Evolutionary conservation across 2,797 vertebrate species (phyloP).

Genomic region (Linurgus olivaceus): DNA sequence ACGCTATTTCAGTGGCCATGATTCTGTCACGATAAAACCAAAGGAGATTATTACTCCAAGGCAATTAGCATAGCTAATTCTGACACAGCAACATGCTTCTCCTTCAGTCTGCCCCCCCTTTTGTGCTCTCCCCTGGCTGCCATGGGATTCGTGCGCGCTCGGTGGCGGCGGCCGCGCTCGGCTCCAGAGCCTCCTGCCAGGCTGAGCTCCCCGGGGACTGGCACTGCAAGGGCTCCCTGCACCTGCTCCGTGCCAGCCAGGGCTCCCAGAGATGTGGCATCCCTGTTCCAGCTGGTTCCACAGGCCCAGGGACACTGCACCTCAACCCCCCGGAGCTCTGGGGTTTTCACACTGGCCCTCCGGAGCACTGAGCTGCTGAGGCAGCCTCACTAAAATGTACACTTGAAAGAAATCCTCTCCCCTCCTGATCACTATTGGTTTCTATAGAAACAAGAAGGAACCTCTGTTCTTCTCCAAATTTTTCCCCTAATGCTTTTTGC

Average conservation of each 20-base stretch:
- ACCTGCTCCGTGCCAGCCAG: not conserved
- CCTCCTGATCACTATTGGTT: slow-evolving; percentile 74
- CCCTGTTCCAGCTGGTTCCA: not conserved
- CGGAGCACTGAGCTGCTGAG: slow-evolving; percentile 18
- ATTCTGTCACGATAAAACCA: not conserved
- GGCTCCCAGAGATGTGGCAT: not conserved
- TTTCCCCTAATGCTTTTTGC: slow-evolving; percentile 69
- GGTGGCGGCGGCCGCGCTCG: not conserved
- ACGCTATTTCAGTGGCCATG: not conserved
- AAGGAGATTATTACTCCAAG: not conserved
- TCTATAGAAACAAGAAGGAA: slow-evolving; percentile 82
- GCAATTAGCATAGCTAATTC: slow-evolving; percentile 19
- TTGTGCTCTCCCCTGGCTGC: not conserved
- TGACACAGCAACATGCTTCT: not conserved
- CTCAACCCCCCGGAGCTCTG: not conserved
- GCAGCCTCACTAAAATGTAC: slow-evolving; percentile 55
- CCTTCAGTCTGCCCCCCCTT: not conserved
- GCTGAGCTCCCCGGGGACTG: not conserved
- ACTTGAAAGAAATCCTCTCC: slow-evolving; percentile 74
- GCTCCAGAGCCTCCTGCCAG: not conserved
- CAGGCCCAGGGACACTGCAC: not conserved
- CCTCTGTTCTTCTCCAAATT: slow-evolving; percentile 73
- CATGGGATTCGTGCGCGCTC: not conserved
- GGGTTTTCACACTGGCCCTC: slow-evolving; percentile 14
- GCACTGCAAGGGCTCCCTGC: not conserved